Base-by-base conservation (phyloP, 2,888 invertebrate genomes). In the Lepidocyrtinus sp. region DNA sequence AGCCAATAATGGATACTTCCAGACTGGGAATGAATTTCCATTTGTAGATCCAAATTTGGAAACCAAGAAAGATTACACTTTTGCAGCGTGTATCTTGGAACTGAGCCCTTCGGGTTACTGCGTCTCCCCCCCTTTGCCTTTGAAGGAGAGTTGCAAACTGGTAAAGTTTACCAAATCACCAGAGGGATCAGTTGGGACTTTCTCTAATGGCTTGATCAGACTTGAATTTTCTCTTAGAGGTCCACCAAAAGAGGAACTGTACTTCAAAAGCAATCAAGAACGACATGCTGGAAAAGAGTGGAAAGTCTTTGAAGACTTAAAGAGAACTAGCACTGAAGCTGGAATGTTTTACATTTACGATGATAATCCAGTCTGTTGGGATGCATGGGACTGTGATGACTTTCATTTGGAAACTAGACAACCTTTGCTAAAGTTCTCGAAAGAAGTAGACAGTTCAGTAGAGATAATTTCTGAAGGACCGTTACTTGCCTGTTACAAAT, bases 381-480 rank as follows among this genome's bases (percentile, higher is more conserved):
- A 91, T 87, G 90, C 91, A 9, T 91, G 91, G 91, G 91, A 91
- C 86, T 89, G 90, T 1, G 90, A 90, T 90, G 90, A 91, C 87
- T 90, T 90, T 83, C 90, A 91, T 84, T 84, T 90, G 71, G 90
- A 90, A 84, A 90, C 90, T 2, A 88, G 88, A 83, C 83, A 50
- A 75, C 68, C 17, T 21, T 55, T 65, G 59, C 25, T 25, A 24
- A 45, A 46, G 24, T 27, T 9, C 26, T 5, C 12, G 36, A 59
- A 46, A 25, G 45, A 26, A 1, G 3, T 12, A 63, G 1, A 9
- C 21, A 59, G 62, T 9, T 17, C 36, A 2, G 61, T 24, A 15
- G 25, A 73, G 25, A 24, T 73, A 5, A 64, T 78, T 12, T 70
- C 68, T 21, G 36, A 27, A 3, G 83, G 78, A 22, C 80, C 75